phyloP scores from a whole-genome alignment of 2,797 vertebrate genomes.

The Sebastes alutus region DNA sequence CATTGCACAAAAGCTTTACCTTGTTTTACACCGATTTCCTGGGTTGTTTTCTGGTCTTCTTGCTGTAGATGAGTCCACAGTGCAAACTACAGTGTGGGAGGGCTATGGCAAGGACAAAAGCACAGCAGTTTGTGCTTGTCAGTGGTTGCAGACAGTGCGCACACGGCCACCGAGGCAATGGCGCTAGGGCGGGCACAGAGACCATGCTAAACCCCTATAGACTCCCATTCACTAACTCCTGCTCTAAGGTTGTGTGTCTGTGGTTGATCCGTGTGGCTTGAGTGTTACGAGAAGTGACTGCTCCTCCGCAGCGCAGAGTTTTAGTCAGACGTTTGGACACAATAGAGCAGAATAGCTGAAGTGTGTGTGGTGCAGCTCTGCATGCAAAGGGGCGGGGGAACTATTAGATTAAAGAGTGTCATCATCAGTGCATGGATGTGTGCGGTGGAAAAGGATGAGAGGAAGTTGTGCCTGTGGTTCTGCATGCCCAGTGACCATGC shows the following conservation, averaged over 20 bases:
- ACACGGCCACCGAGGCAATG: neutral
- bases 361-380: conserved; percentile 35
- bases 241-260: conserved; percentile 26
- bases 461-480: conserved; percentile 29
- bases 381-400: conserved; percentile 37
- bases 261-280: conserved; percentile 33
- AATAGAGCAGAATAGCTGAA: conserved; percentile 16
- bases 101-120: neutral
- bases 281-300: conserved; percentile 47
- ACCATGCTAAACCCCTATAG: conserved; percentile 17
- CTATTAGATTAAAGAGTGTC: neutral
- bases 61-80: neutral
- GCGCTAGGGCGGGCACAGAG: neutral
- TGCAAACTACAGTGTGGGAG: neutral
- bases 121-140: neutral
- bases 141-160: neutral
- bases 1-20: neutral
- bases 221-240: conserved; percentile 24
- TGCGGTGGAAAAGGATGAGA: conserved; percentile 20
- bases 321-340: conserved; percentile 61
- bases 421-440: conserved; percentile 60
- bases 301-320: conserved; percentile 78
- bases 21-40: neutral
- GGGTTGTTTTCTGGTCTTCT: neutral
- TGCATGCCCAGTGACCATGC: conserved; percentile 59